Evolutionary conservation across 2,113 vertebrate species (phyloP).

Genomic region (Hippolais icterina): DNA sequence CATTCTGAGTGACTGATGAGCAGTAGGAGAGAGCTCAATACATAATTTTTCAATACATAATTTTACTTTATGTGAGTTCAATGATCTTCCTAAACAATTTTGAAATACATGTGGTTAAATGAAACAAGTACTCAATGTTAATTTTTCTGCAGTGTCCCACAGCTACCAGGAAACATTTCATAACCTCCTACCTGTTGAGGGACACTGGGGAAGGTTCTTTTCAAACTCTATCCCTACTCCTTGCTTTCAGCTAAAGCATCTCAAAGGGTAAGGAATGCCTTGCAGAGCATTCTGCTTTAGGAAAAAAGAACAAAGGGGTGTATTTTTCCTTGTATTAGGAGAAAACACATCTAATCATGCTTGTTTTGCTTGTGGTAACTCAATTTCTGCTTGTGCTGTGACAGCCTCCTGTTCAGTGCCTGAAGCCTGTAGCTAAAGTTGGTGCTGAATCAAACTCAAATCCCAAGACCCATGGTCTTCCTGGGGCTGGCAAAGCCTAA

Average conservation of each 20-base stretch:
- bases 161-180: neutral
- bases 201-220: neutral
- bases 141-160: neutral
- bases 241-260: neutral
- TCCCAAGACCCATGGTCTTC: neutral
- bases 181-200: neutral
- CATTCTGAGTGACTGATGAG: neutral
- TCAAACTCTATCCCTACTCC: neutral
- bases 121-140: neutral
- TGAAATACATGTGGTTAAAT: neutral
- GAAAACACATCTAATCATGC: neutral
- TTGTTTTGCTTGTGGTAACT: conserved; percentile 19
- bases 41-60: neutral
- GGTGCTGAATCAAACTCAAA: neutral
- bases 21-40: neutral
- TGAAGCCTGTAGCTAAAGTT: neutral
- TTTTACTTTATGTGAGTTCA: neutral
- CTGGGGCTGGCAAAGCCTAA: neutral
- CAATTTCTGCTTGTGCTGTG: neutral
- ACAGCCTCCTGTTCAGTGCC: neutral
- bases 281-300: neutral
- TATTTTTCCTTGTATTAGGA: neutral
- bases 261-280: neutral
- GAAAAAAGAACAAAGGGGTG: neutral
- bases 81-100: neutral